Evolutionary conservation across 2,888 invertebrate genomes (phyloP), one percentile per base, ranked within the genome.

Genomic region (Hemicrepidius hirtus): DNA sequence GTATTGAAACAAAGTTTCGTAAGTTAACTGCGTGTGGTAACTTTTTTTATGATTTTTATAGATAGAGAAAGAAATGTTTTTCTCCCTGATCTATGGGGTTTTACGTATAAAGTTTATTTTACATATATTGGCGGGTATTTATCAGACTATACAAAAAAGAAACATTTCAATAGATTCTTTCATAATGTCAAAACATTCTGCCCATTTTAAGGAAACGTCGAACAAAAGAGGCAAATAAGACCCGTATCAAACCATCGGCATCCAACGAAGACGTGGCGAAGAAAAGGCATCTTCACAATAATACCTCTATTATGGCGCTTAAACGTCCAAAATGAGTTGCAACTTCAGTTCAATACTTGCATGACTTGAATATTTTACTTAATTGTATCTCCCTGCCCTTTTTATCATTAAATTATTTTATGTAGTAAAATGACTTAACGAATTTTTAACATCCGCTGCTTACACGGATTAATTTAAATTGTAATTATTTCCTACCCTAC

Each of bases 251-350:
- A 69, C 41, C 65, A 62, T 59, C 32, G 68, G 41, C 68, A 68
- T 64, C 46, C 37, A 57, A n/a, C 18, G 64, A 50, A 59, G 68
- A 73, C 60, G 41, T 60, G 59, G 40, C 24, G 44, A 64, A 73
- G 57, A 73, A 70, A 68, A 73, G 55, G 64, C 62, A 68, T 67
- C 65, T 65, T 62, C 63, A 67, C 57, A 69, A 32, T 72, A 72
- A 72, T 72, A 69, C 65, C 72, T 70, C 69, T 69, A 75, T 75
- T 73, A 73, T 73, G 72, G 63, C 65, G 50, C 41, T 67, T 69
- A 73, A 66, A 73, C 70, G 68, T 67, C 68, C 44, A 68, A 76
- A 76, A 76, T 75, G 76, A 76, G 76, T 76, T 75, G 76, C 76
- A 76, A 69, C 72, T 76, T 76, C 68, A 35, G 53, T 57, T 70